phyloP scores from a whole-genome alignment of 2,797 vertebrate genomes.

The Tokudaia tokunoshimensis region DNA sequence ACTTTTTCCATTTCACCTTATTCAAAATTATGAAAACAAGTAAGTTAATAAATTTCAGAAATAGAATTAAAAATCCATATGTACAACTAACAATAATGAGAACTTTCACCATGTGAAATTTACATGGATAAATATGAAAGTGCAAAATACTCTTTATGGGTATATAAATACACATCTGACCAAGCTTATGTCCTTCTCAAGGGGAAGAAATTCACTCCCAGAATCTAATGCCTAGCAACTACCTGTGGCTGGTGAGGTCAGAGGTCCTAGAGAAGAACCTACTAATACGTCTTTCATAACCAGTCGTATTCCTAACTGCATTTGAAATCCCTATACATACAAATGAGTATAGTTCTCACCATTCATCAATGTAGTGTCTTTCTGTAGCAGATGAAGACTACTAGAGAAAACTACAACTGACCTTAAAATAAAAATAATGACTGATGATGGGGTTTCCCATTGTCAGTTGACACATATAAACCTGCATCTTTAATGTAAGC shows the following conservation, averaged over 20 bases:
- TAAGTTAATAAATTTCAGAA: slow-evolving; percentile 1
- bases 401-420: neutral
- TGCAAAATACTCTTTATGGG: neutral
- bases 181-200: neutral
- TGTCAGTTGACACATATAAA: neutral
- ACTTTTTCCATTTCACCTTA: neutral
- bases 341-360: neutral
- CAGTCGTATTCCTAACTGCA: neutral
- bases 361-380: neutral
- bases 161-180: neutral
- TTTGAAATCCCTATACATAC: neutral
- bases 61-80: neutral
- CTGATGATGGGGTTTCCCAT: neutral
- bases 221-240: neutral
- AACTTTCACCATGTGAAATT: neutral
- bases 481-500: neutral
- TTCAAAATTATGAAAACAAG: neutral
- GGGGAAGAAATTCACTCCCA: neutral
- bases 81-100: neutral
- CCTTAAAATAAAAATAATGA: neutral
- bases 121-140: neutral
- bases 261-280: neutral
- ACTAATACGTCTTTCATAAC: neutral
- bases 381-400: neutral
- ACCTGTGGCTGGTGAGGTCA: neutral